Evolutionary conservation across 1,140 invertebrate genomes (phyloP).

Genomic region (Meloidogyne hapla): DNA sequence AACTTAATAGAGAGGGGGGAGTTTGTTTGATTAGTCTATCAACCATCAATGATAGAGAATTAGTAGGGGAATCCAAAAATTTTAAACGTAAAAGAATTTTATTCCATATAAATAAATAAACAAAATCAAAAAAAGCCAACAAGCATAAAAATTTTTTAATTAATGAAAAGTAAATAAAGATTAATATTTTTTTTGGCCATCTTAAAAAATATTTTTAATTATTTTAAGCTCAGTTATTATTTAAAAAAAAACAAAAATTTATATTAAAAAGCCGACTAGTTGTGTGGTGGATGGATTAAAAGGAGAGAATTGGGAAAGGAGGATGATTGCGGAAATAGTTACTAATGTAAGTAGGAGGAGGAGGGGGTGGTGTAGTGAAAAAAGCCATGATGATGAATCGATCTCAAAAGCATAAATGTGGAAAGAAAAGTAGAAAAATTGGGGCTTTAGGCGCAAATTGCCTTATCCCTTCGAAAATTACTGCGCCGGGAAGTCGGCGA

Average conservation of each 20-base stretch:
- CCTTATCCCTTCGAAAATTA: not conserved
- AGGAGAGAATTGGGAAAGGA: not conserved
- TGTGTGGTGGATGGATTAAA: not conserved
- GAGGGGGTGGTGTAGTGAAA: not conserved
- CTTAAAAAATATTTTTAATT: no score
- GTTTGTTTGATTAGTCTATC: conserved; percentile 1
- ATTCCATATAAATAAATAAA: not conserved
- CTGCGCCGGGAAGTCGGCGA: not conserved
- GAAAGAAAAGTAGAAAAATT: not conserved
- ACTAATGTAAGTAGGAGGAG: not conserved
- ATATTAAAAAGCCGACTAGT: not conserved
- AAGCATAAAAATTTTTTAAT: not conserved
- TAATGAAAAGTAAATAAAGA: no score
- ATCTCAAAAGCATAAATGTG: conserved; percentile 1
- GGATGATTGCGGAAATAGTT: conserved; percentile 5
- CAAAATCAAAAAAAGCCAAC: not conserved
- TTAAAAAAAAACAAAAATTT: not conserved
- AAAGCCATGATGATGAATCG: not conserved
- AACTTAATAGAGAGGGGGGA: not conserved
- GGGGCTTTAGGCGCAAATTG: not conserved
- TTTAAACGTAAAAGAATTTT: not conserved
- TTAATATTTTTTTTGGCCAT: no score
- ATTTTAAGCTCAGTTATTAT: no score
- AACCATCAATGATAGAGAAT: not conserved
- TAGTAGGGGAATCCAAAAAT: not conserved